phyloP scores from a whole-genome alignment of 2,888 invertebrate genomes.

The Minunthozetes semirufus region DNA sequence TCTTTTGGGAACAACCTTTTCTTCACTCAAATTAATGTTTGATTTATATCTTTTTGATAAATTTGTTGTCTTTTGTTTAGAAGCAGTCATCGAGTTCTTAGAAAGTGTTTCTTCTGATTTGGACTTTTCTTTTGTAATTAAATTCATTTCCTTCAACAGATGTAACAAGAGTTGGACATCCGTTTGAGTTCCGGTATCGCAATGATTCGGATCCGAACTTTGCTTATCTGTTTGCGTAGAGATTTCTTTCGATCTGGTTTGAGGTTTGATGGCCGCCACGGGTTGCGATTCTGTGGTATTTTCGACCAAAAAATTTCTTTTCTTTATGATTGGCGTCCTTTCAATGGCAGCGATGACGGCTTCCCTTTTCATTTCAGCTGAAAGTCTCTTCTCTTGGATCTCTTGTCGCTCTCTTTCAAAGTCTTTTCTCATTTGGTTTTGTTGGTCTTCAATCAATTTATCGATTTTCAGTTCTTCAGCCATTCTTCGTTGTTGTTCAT shows the following conservation, averaged over 20 bases:
- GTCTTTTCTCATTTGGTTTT: background rate
- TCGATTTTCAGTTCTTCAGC: background rate
- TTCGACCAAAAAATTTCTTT: background rate
- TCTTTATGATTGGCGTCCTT: background rate
- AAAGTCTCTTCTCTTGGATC: background rate
- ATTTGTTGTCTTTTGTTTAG: background rate
- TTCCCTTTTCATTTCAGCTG: background rate
- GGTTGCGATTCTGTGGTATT: background rate
- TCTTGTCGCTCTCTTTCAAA: background rate
- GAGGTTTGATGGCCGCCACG: background rate
- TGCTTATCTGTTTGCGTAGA: background rate
- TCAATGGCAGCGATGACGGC: background rate
- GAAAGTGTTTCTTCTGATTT: background rate
- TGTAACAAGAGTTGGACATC: background rate
- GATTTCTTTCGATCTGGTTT: background rate
- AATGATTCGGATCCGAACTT: background rate
- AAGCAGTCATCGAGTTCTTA: background rate
- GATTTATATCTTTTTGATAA: background rate
- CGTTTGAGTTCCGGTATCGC: background rate
- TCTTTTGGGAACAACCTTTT: background rate
- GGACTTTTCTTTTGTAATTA: background rate
- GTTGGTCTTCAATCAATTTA: background rate
- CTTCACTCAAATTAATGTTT: background rate
- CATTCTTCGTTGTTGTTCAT: background rate
- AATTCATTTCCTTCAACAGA: background rate